Base-by-base conservation (phyloP, 2,888 invertebrate genomes). In the Drosophila greeni region DNA sequence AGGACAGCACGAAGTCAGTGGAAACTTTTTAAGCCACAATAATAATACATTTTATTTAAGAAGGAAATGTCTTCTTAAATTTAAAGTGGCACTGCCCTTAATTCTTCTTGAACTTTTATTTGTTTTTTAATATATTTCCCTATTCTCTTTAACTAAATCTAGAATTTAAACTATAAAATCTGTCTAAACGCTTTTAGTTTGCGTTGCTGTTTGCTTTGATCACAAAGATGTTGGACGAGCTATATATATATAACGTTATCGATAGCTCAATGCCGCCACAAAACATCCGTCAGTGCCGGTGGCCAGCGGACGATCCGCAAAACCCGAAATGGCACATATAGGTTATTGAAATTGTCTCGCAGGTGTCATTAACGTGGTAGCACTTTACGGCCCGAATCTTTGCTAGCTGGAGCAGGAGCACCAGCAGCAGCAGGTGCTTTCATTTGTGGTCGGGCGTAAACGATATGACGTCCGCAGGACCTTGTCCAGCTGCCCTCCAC, bases 291-390 rank as follows among this genome's bases (percentile, higher is more conserved):
- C 61, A 40, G n/a, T 23, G 29, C n/a, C 26, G 47, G 36, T 33
- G 40, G 40, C 33, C n/a, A 40, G 23, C 34, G 57, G 48, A 18
- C 57, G 54, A 54, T 60, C 64, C 55, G 29, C 59, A 64, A 69
- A 74, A 55, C 70, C 76, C 57, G 47, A 77, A 83, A 77, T 69
- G 73, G 58, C 71, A 71, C 70, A 80, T 72, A 82, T 84, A 69
- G 85, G 84, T 79, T 82, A 80, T 84, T 75, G 80, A 82, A 85
- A 82, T 75, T 74, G 84, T 85, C 85, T 84, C 86, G 73, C 77
- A 82, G 85, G 82, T 84, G 83, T 78, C 84, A 76, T 86, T 85
- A 86, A 85, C 74, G 85, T 76, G 74, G 64, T 73, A 61, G 64
- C 60, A 74, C 74, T 83, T 57, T 62, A 56, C 64, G 45, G 47